phyloP scores from a whole-genome alignment of 2,113 vertebrate species.

The Gallinago media region DNA sequence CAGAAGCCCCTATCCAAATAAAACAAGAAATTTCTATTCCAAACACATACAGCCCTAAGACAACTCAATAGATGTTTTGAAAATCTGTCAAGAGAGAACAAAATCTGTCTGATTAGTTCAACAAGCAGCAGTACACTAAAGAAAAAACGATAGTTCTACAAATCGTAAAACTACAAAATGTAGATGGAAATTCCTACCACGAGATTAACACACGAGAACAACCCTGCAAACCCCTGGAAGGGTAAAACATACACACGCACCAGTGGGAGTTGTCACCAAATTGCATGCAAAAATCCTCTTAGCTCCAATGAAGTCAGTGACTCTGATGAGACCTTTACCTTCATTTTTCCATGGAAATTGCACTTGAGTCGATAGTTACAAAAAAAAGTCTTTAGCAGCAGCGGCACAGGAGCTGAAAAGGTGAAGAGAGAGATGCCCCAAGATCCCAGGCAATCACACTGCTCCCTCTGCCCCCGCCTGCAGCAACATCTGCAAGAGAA shows the following conservation, averaged over 20 bases:
- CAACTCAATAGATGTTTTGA: fast-evolving
- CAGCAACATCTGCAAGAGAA: constrained; percentile 80
- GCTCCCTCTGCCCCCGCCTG: constrained; percentile 77
- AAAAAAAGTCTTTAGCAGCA: constrained; percentile 74
- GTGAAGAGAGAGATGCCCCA: constrained; percentile 66
- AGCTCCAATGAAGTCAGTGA: constrained; percentile 50
- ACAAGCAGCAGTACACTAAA: not conserved
- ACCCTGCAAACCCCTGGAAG: not conserved
- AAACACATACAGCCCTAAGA: not conserved
- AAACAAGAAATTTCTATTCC: not conserved
- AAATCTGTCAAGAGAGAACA: not conserved
- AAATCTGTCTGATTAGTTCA: not conserved
- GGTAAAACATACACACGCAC: constrained; percentile 18
- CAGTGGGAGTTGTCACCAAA: constrained; percentile 23
- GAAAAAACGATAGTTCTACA: not conserved
- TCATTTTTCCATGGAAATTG: constrained; percentile 84
- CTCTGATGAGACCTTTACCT: constrained; percentile 77
- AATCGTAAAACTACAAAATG: not conserved
- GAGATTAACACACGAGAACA: not conserved
- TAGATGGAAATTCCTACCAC: not conserved
- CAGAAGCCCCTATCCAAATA: not conserved
- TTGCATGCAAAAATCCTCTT: constrained; percentile 59
- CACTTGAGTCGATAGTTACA: constrained; percentile 73
- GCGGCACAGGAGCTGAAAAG: constrained; percentile 58
- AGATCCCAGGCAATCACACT: constrained; percentile 74